Evolutionary conservation across 2,888 invertebrate genomes (phyloP).

Genomic region (Tetranychus piercei): DNA sequence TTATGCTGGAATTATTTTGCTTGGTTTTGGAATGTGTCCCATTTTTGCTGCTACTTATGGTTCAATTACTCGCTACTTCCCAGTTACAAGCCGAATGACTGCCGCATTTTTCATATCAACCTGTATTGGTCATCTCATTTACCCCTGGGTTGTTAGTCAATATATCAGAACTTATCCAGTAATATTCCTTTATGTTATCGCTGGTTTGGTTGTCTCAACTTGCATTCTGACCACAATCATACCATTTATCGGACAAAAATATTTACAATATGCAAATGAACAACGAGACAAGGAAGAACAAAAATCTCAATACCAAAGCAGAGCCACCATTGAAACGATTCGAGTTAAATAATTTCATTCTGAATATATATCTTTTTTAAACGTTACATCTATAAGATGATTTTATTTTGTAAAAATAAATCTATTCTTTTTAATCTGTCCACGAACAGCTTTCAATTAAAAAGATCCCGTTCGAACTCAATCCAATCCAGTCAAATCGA

Average conservation of each 20-base stretch:
- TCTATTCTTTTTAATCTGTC: no score
- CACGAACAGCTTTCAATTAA: no score
- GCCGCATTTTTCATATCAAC: neutral
- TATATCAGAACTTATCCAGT: neutral
- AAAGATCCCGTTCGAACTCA: no score
- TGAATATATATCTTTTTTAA: neutral
- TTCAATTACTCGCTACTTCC: neutral
- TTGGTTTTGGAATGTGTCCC: constrained; percentile 7
- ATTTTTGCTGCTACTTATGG: constrained; percentile 7
- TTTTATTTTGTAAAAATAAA: no score
- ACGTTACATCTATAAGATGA: no score
- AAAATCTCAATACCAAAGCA: neutral
- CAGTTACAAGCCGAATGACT: neutral
- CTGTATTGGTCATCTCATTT: constrained; percentile 5
- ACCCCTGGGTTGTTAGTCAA: neutral
- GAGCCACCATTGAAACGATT: neutral
- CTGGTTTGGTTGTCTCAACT: neutral
- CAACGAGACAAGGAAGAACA: neutral
- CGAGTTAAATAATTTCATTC: neutral
- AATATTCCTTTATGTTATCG: neutral
- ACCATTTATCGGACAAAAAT: constrained; percentile 3
- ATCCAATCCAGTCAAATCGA: no score
- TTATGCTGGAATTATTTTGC: neutral
- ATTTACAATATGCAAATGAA: neutral
- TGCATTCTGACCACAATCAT: neutral